Percentiles rank a stretch among this genome's conserved stretches.
Evolutionary conservation across 2,797 vertebrate species (phyloP).

Genomic region (Babyrousa celebensis): DNA sequence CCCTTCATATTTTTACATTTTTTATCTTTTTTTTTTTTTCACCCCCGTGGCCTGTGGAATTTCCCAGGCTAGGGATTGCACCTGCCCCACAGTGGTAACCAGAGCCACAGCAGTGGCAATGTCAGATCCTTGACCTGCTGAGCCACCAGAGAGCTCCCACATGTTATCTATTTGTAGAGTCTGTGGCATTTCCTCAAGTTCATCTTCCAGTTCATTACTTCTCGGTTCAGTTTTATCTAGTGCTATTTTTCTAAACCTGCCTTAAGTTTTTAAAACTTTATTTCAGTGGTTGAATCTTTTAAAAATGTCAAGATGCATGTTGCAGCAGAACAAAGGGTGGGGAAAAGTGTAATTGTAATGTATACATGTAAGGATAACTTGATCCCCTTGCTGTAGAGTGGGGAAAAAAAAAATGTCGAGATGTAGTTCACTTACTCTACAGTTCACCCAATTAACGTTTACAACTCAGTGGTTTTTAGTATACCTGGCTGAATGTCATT

Average conservation of each 20-base stretch:
- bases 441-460: neutral
- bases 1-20: neutral
- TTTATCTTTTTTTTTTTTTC: neutral
- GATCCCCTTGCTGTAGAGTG: no score
- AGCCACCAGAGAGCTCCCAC: no score
- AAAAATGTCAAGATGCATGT: neutral
- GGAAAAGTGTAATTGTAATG: no score
- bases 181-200: conserved; percentile 5
- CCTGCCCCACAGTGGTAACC: no score
- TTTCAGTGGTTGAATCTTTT: neutral
- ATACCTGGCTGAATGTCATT: conserved; percentile 14
- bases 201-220: neutral
- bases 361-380: no score
- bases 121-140: no score
- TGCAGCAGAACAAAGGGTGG: no score
- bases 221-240: neutral
- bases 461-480: neutral
- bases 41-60: no score
- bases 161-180: neutral
- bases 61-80: no score
- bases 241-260: neutral
- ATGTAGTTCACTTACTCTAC: neutral
- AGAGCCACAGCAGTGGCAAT: no score
- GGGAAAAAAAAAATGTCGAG: neutral
- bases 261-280: conserved; percentile 6